Conservation (phyloP, 2,797 vertebrate genomes). For the Dendrocincla fuliginosa region DNA sequence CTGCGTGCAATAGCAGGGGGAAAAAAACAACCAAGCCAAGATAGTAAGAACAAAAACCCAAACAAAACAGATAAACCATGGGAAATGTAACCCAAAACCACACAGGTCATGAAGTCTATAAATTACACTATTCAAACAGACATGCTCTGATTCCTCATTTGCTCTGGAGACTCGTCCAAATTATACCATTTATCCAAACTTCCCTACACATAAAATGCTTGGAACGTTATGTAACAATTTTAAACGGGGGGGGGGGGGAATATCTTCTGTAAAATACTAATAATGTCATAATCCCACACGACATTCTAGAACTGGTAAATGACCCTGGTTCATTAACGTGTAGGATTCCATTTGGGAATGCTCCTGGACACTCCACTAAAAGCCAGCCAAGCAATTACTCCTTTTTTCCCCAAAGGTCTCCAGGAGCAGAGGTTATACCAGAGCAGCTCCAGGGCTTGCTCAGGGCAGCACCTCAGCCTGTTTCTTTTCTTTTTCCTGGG, state of each 20-base stretch:
- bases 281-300: background rate
- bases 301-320: background rate
- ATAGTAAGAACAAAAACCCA: background rate
- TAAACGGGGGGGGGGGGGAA: background rate
- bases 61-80: background rate
- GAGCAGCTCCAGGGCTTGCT: background rate
- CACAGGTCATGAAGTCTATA: background rate
- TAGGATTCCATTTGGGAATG: background rate
- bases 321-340: background rate
- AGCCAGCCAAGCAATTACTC: background rate
- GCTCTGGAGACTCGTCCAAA: background rate
- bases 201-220: background rate
- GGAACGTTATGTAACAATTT: background rate
- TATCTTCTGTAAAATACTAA: background rate
- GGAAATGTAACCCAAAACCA: background rate
- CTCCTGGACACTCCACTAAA: background rate
- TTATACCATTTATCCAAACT: background rate
- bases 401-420: background rate
- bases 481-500: background rate
- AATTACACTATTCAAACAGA: background rate
- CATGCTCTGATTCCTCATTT: background rate
- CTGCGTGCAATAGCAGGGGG: background rate
- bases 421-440: background rate
- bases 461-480: background rate
- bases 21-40: background rate